These are phyloP conservation scores for Rhadina sibilatrix DNA, from an alignment of 2,113 vertebrate species.

Conservation along the genomic window DNA sequence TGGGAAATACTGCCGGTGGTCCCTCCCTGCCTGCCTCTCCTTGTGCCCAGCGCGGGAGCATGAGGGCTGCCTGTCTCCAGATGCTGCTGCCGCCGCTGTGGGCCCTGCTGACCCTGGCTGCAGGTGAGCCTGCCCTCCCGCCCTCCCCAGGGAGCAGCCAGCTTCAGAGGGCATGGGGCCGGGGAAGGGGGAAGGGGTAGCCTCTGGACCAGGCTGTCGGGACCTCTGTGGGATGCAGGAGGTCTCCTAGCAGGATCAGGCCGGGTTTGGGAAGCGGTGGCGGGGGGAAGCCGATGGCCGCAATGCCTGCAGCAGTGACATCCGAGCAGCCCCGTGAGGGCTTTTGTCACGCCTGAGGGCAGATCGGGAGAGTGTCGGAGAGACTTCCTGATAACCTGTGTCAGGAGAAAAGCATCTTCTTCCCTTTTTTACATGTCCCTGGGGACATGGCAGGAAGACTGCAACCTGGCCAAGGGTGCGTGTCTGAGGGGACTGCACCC, in stretches of 20 bases:
- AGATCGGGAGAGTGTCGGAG: fast-evolving
- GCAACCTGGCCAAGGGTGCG: not conserved
- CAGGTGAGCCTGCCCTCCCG: not conserved
- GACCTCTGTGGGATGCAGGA: not conserved
- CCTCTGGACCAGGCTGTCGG: fast-evolving
- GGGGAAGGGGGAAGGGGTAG: not conserved
- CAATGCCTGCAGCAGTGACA: not conserved
- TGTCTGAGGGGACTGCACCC: not conserved
- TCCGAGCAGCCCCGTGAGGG: fast-evolving
- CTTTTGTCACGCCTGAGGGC: not conserved
- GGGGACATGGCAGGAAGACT: fast-evolving
- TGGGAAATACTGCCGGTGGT: not conserved
- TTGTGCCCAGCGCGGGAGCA: not conserved
- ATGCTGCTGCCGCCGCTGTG: not conserved
- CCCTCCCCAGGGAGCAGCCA: fast-evolving
- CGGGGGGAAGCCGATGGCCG: no score
- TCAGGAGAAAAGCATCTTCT: not conserved
- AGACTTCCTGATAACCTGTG: not conserved
- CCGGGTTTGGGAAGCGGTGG: not conserved
- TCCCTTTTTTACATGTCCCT: not conserved
- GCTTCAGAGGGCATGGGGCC: fast-evolving
- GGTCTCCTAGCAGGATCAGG: not conserved
- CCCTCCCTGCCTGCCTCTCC: not conserved
- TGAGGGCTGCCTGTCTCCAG: not conserved
- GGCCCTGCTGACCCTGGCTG: not conserved